Base-by-base conservation (phyloP, 2,113 vertebrate species). In the Strix uralensis region DNA sequence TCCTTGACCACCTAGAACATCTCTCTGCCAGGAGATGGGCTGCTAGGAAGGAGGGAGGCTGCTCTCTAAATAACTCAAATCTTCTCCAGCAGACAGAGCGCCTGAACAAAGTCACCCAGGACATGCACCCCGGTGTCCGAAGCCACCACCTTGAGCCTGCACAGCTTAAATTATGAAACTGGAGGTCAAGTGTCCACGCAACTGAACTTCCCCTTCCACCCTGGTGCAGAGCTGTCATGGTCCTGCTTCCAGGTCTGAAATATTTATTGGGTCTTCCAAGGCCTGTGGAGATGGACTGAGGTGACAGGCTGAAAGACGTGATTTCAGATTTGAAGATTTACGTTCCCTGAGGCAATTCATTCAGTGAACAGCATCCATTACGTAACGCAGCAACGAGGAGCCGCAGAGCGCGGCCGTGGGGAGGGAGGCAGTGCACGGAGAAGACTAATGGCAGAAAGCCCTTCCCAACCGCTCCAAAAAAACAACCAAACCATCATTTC, bases 351-450 rank as follows among this genome's bases (percentile, higher is more conserved):
- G 80, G 90, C 80, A 51, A 78, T 46, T 59, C 72, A 78, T 15
- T 19, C 82, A 84, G 88, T 11, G 6, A 88, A 19, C 88, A 95
- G 75, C 77, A 47, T 59, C n/a, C 0, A 2, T 94, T 90, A 96
- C 9, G 6, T 58, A 90, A 96, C 1, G 0, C 79, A 63, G 62
- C 0, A 1, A 59, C 0, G 5, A 69, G 44, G 81, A 90, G 59
- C 15, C 2, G 2, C 0, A 1, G 62, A 93, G 57, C 13, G 2
- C 1, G 6, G 70, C 72, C 34, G 1, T 3, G 0, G 44, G 58
- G 42, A 85, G 75, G 61, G 55, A 90, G 16, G 42, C 1, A 1
- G 15, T 1, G 67, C 71, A 38, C 1, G 1, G 12, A 34, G 42
- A 62, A 52, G 17, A 75, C 3, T 3, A 81, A 74, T 1, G 46